phyloP scores from a whole-genome alignment of 2,797 vertebrate genomes.

The Morus bassanus region DNA sequence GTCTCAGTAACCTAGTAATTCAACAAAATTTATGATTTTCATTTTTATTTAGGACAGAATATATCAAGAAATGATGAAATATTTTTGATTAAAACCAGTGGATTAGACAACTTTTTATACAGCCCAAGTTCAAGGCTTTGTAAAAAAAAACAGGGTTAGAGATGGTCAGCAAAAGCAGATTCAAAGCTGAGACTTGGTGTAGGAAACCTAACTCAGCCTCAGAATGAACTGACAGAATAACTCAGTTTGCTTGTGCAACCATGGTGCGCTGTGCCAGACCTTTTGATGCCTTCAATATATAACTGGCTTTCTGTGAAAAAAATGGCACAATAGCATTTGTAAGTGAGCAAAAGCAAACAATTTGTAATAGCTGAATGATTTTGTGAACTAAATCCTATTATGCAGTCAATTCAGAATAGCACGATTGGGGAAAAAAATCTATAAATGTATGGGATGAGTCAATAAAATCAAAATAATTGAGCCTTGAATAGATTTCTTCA shows the following conservation, averaged over 20 bases:
- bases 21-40: background rate
- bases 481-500: background rate
- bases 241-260: fast-evolving
- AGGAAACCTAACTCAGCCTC: background rate
- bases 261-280: fast-evolving
- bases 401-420: background rate
- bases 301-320: background rate
- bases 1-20: background rate
- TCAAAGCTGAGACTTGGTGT: background rate
- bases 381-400: background rate
- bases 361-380: background rate
- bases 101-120: background rate
- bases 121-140: background rate
- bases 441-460: background rate
- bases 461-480: background rate
- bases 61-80: background rate
- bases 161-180: background rate
- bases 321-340: background rate
- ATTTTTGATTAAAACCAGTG: background rate
- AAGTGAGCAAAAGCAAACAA: background rate
- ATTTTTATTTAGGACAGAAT: background rate
- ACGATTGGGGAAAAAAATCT: background rate
- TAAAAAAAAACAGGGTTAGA: background rate
- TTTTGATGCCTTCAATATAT: background rate
- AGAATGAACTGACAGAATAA: background rate